Base-by-base conservation (phyloP, 1,140 invertebrate genomes). In the Diabrotica virgifera region DNA sequence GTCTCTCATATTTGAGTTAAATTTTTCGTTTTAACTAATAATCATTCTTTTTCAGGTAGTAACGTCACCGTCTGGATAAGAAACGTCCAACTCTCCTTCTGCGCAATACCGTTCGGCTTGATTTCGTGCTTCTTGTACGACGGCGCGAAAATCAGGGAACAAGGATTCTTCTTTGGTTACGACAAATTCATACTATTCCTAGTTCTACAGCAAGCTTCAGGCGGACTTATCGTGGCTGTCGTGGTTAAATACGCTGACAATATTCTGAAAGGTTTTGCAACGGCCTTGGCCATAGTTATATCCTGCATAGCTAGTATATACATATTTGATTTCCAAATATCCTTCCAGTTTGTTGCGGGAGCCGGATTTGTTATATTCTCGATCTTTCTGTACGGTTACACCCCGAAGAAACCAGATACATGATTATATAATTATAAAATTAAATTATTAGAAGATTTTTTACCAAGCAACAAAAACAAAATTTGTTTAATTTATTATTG, bases 221-320 rank as follows among this genome's bases (percentile, higher is more conserved):
- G 96, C 10, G 96, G 96, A 9, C 81, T 98, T 0, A 86, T 97
- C 14, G 95, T 97, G 7, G 96, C 95, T 4, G 87, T 97, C 70
- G 95, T 98, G 8, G 95, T 98, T 7, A 98, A 97, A 82, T 96
- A 96, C 79, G 95, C 96, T 5, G 96, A 97, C 78, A 98, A 98
- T 80, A 97, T 98, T 75, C 81, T 97, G 7, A 98, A 98, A 82
- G 95, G 95, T 5, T 97, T 97, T 80, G 93, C 96, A 46, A 97
- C 94, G 6, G 97, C 95, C 11, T 82, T 98, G 53, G 94, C 95
- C 6, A 99, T 99, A 70, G 86, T 99, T n/a, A 87, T 99, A 58
- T 95, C 95, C 0, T 97, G 95, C 81, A 79, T 98, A 62, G 92
- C 89, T 0, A 98, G 96, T 0, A 91, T 98, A 64, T 96, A 96